Conservation (phyloP, 2,888 invertebrate species). For the Orchesellides sinensis region DNA sequence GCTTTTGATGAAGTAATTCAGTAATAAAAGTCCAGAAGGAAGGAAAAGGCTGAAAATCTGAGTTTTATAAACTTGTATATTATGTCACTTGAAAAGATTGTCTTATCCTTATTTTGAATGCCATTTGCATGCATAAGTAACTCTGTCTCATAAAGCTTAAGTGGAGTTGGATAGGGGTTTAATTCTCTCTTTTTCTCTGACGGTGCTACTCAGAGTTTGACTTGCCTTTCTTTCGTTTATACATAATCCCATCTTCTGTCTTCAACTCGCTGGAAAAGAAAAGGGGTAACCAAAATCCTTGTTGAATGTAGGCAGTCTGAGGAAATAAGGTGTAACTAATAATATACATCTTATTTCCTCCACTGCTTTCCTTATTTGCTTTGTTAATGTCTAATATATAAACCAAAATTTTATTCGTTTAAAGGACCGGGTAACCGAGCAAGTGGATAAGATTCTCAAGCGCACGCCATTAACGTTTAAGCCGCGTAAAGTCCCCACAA, state of each 20-base stretch:
- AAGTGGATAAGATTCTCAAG: slow-evolving; percentile 84
- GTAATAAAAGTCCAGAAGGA: slow-evolving; percentile 17
- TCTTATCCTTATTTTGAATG: slow-evolving; percentile 59
- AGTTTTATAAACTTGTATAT: slow-evolving; percentile 47
- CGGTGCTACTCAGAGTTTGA: slow-evolving; percentile 17
- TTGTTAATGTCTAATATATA: slow-evolving; percentile 47
- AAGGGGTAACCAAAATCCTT: slow-evolving; percentile 30
- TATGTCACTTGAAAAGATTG: slow-evolving; percentile 59
- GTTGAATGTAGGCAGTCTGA: slow-evolving; percentile 30
- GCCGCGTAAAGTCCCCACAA: slow-evolving; percentile 82
- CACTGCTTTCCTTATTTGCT: slow-evolving; percentile 33
- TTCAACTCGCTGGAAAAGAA: slow-evolving; percentile 1
- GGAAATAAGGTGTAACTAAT: slow-evolving; percentile 65
- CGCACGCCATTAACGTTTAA: slow-evolving; percentile 86
- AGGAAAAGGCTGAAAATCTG: slow-evolving; percentile 41
- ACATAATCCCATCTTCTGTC: background rate
- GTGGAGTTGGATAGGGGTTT: slow-evolving; percentile 57
- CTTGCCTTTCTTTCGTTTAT: background rate
- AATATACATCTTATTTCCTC: slow-evolving; percentile 28
- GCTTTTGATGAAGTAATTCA: slow-evolving; percentile 15
- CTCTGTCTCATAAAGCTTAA: slow-evolving; percentile 66
- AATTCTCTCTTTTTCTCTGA: slow-evolving; percentile 25
- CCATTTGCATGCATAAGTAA: slow-evolving; percentile 68
- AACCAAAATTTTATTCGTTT: slow-evolving; percentile 74
- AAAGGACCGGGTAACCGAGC: slow-evolving; percentile 85